Percentiles rank a stretch among this genome's conserved stretches.
These are phyloP conservation scores for Halcyon malimbica DNA, from an alignment of 2,113 vertebrate species.

Conservation along the genomic window DNA sequence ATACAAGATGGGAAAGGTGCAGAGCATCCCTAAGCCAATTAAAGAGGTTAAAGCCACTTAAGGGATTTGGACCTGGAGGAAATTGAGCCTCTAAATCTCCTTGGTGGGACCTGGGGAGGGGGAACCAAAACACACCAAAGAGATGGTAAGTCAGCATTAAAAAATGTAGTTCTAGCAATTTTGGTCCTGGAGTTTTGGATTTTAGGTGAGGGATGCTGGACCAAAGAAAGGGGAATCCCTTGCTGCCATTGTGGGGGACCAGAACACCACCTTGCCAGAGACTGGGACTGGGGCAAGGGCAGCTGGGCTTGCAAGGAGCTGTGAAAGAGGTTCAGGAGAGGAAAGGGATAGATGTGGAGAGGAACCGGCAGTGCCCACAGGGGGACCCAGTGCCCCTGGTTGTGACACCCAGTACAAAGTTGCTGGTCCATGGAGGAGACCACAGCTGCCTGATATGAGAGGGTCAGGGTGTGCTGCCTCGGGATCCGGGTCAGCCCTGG, in stretches of 20 bases:
- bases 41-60: slow-evolving; percentile 54
- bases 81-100: slow-evolving; percentile 28
- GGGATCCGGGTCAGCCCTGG: background rate
- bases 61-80: slow-evolving; percentile 38
- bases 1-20: background rate
- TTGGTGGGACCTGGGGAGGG: background rate
- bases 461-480: background rate
- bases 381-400: accelerated
- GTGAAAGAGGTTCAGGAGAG: background rate
- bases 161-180: background rate
- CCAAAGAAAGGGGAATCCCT: background rate
- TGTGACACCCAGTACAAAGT: background rate
- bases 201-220: background rate
- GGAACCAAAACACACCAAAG: background rate
- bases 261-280: accelerated
- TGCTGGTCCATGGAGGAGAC: background rate
- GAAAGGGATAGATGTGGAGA: background rate
- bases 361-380: background rate
- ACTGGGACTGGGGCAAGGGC: background rate
- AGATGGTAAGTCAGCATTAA: background rate
- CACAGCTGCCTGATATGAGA: accelerated
- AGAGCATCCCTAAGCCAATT: slow-evolving; percentile 22
- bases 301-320: background rate
- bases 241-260: background rate
- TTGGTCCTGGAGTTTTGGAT: background rate